These are phyloP conservation scores for Dolichopus griseipennis DNA, from an alignment of 2,888 invertebrate genomes.

Conservation along the genomic window DNA sequence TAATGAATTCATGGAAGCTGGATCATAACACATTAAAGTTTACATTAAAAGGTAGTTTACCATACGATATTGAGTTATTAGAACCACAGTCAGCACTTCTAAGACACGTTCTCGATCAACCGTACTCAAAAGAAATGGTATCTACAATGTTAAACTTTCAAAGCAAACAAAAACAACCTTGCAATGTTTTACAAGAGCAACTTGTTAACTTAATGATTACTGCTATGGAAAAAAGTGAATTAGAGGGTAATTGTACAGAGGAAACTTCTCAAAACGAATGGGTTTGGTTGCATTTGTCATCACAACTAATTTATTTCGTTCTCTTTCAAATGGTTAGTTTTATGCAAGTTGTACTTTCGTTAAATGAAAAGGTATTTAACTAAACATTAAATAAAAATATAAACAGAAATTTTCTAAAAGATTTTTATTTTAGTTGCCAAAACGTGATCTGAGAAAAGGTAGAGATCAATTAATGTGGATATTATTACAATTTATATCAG, in stretches of 20 bases:
- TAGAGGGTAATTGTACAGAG: conserved; percentile 46
- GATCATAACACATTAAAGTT: conserved; percentile 71
- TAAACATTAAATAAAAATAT: conserved; percentile 10
- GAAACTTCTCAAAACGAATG: conserved; percentile 51
- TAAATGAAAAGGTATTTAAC: conserved; percentile 64
- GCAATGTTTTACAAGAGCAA: conserved; percentile 85
- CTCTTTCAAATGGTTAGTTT: conserved; percentile 90
- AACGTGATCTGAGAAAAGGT: conserved; percentile 75
- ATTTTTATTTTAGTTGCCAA: conserved; percentile 48
- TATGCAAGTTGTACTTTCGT: conserved; percentile 80
- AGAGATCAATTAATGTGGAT: conserved; percentile 99
- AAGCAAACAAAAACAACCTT: conserved; percentile 83
- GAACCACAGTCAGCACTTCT: conserved; percentile 83
- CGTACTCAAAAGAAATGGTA: conserved; percentile 93
- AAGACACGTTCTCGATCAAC: conserved; percentile 85
- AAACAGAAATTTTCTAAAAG: conserved; percentile 22
- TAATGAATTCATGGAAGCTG: conserved; percentile 87
- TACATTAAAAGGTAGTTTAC: conserved; percentile 61
- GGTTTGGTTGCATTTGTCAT: conserved; percentile 88
- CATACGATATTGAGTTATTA: conserved; percentile 77
- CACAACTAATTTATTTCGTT: conserved; percentile 90
- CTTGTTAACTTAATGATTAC: conserved; percentile 81
- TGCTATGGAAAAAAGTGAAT: conserved; percentile 87
- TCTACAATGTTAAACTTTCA: conserved; percentile 89
- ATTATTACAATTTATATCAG: conserved; percentile 90